A percentile compares a stretch with the other conserved stretches of the same genome.
Conservation (phyloP, 2,888 invertebrate species). For the Malthinus seriepunctatus region DNA sequence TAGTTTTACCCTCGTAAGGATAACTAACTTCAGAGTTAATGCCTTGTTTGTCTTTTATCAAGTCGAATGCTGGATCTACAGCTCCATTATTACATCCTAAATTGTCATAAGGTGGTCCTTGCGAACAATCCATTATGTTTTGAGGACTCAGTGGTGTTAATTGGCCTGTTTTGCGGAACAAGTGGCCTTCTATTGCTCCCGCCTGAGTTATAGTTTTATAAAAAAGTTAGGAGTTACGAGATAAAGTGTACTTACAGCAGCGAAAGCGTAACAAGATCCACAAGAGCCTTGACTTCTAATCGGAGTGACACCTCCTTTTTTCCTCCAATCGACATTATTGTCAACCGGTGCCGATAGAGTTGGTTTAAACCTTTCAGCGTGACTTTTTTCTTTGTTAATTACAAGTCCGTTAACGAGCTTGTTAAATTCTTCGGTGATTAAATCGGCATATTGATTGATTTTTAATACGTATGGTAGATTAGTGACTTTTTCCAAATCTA, state of each 20-base stretch:
- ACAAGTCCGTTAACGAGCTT: slow-evolving; percentile 18
- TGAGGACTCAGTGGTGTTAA: slow-evolving; percentile 56
- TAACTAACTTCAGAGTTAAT: slow-evolving; percentile 59
- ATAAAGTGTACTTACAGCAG: slow-evolving; percentile 53
- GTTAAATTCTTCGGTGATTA: slow-evolving; percentile 33
- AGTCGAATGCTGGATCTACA: slow-evolving; percentile 53
- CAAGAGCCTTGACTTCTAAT: slow-evolving; percentile 62
- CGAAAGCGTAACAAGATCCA: slow-evolving; percentile 70
- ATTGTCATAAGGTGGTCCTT: slow-evolving; percentile 47
- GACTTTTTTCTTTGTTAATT: slow-evolving; percentile 12
- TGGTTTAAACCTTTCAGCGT: slow-evolving; percentile 7
- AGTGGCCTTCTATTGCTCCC: slow-evolving; percentile 56
- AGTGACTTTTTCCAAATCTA: background rate
- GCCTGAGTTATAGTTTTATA: slow-evolving; percentile 48
- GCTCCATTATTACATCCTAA: slow-evolving; percentile 56
- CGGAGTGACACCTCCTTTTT: slow-evolving; percentile 58
- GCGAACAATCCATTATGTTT: slow-evolving; percentile 56
- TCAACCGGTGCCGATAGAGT: slow-evolving; percentile 46
- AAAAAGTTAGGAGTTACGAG: background rate
- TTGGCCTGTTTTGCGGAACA: slow-evolving; percentile 53
- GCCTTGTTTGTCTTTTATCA: slow-evolving; percentile 51
- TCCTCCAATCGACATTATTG: slow-evolving; percentile 57
- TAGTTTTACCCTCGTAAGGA: slow-evolving; percentile 50
- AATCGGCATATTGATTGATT: slow-evolving; percentile 25
- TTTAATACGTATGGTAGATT: slow-evolving; percentile 2